These are phyloP conservation scores for Diprion similis DNA, from an alignment of 1,140 invertebrate species.

Conservation along the genomic window DNA sequence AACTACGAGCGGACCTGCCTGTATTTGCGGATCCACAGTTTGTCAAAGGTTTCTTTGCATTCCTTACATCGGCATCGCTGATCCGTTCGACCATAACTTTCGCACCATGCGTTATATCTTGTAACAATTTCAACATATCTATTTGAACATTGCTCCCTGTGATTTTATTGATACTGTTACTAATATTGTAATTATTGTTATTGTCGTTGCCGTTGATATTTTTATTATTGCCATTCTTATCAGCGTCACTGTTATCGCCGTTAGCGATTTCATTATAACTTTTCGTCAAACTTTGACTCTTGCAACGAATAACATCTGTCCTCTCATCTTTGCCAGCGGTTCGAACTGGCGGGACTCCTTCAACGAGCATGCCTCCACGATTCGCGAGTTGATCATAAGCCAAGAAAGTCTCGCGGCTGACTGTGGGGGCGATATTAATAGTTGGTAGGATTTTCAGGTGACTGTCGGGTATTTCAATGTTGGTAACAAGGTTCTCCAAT, in stretches of 20 bases:
- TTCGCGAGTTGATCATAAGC: no score
- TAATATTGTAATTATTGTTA: slow-evolving; percentile 14
- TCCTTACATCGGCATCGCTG: slow-evolving; percentile 32
- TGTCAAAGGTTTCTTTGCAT: slow-evolving; percentile 16
- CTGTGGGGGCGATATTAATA: not conserved
- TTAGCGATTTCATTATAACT: not conserved
- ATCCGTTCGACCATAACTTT: slow-evolving; percentile 51
- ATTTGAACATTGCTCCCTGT: slow-evolving; percentile 28
- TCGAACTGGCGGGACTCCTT: not conserved
- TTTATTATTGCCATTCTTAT: not conserved
- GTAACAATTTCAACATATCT: slow-evolving; percentile 53
- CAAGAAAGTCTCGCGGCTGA: not conserved
- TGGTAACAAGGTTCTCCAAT: slow-evolving; percentile 54
- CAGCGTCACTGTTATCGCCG: not conserved
- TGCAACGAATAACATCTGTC: not conserved
- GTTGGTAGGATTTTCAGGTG: not conserved
- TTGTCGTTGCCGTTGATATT: slow-evolving; percentile 22
- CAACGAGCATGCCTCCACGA: no score
- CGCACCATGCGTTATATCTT: slow-evolving; percentile 49
- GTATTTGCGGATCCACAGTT: not conserved
- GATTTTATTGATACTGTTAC: slow-evolving; percentile 8
- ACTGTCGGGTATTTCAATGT: slow-evolving; percentile 43
- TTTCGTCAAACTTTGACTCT: not conserved
- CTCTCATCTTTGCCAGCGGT: not conserved
- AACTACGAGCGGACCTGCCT: not conserved